These are phyloP conservation scores for Melolontha melolontha DNA, from an alignment of 2,888 invertebrate species.

Conservation along the genomic window DNA sequence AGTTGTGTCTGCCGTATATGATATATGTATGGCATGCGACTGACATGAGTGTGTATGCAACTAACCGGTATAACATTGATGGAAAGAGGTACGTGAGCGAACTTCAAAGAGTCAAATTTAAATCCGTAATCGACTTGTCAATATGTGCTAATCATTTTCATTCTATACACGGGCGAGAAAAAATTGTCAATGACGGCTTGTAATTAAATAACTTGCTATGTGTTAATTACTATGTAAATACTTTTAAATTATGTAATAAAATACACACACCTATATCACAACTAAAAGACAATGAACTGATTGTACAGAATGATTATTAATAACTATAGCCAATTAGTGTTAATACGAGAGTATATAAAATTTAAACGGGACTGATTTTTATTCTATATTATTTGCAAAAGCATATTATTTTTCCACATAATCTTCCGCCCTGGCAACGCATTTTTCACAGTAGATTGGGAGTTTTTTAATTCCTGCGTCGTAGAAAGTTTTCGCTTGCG, in stretches of 20 bases:
- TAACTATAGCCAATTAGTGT: too few relatives aligned
- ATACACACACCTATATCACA: too few relatives aligned
- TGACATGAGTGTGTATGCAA: slow-evolving; percentile 27
- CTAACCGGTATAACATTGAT: slow-evolving; percentile 35
- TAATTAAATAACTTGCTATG: slow-evolving; percentile 5
- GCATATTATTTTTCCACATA: too few relatives aligned
- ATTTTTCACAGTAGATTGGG: too few relatives aligned
- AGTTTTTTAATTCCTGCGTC: too few relatives aligned
- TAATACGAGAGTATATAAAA: too few relatives aligned
- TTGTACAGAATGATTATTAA: too few relatives aligned
- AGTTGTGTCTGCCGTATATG: slow-evolving; percentile 36
- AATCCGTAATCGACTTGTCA: slow-evolving; percentile 25
- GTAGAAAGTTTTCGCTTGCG: too few relatives aligned
- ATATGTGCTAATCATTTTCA: slow-evolving; percentile 23
- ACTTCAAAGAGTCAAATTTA: slow-evolving; percentile 22
- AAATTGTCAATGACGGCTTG: slow-evolving; percentile 5
- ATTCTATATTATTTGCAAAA: too few relatives aligned
- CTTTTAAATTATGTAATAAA: background rate
- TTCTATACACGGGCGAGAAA: background rate
- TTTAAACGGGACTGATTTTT: too few relatives aligned
- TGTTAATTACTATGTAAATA: background rate
- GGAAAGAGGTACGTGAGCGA: slow-evolving; percentile 20
- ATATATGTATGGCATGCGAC: slow-evolving; percentile 34
- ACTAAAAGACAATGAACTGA: too few relatives aligned
- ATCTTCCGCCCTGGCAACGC: too few relatives aligned